Conservation (phyloP, 2,113 vertebrate species). For the Anoura caudifer region DNA sequence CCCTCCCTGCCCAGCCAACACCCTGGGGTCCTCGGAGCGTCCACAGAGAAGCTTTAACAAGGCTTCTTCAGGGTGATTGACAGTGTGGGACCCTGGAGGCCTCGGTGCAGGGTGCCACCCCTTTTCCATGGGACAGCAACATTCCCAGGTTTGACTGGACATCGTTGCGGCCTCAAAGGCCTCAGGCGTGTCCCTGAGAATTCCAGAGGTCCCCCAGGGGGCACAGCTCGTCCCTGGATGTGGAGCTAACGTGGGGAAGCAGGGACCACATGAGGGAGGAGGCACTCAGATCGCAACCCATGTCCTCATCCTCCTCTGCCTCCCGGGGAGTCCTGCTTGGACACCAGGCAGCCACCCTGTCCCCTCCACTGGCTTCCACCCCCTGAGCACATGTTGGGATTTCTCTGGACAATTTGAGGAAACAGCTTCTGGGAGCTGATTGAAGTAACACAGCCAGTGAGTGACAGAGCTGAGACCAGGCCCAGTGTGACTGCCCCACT, state of each 20-base stretch:
- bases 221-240: not conserved
- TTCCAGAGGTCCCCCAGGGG: no score
- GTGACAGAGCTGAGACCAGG: not conserved
- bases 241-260: accelerated
- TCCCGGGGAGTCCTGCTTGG: not conserved
- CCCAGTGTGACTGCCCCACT: not conserved
- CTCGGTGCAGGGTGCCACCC: accelerated
- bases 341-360: not conserved
- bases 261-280: not conserved
- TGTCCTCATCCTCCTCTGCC: accelerated
- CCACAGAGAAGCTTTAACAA: not conserved
- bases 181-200: not conserved
- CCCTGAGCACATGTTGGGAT: accelerated
- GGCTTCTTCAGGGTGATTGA: not conserved
- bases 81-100: not conserved
- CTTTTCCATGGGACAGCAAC: accelerated
- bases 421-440: not conserved
- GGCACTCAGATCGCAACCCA: not conserved
- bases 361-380: not conserved
- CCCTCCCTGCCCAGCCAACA: not conserved
- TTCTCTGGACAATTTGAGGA: not conserved
- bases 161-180: not conserved
- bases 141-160: not conserved
- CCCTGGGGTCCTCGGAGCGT: not conserved
- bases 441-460: not conserved